Percentiles rank a stretch among this genome's conserved stretches.
Evolutionary conservation across 2,797 vertebrate species (phyloP).

Genomic region (Alosa sapidissima): DNA sequence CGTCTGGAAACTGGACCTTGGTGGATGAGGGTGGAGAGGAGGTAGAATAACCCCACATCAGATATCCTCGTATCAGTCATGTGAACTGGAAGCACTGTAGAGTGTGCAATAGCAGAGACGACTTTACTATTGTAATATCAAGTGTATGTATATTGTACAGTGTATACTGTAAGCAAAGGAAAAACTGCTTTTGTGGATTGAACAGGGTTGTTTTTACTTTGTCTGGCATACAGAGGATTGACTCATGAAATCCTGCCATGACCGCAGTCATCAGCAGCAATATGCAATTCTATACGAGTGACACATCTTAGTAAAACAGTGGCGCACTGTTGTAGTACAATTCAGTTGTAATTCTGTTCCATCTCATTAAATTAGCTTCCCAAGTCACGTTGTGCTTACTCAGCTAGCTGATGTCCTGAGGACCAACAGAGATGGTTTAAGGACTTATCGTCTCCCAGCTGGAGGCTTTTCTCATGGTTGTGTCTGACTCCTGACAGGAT

Average conservation of each 20-base stretch:
- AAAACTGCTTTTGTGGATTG: background rate
- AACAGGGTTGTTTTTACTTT: background rate
- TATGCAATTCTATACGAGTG: background rate
- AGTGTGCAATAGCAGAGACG: background rate
- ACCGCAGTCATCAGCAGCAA: background rate
- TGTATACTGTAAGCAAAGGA: background rate
- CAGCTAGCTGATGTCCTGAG: background rate
- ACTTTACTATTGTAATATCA: too few relatives aligned
- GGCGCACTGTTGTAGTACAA: background rate
- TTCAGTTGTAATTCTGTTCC: background rate
- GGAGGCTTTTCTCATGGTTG: background rate
- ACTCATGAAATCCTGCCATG: background rate
- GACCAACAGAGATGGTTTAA: background rate
- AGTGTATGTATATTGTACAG: background rate
- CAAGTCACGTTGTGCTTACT: background rate
- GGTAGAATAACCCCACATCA: slow-evolving; percentile 65
- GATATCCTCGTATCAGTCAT: background rate
- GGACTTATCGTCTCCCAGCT: background rate
- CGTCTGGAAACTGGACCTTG: slow-evolving; percentile 92
- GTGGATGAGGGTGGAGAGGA: slow-evolving; percentile 98
- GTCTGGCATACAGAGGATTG: background rate
- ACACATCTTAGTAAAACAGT: background rate
- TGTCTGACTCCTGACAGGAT: slow-evolving; percentile 74
- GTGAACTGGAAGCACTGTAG: background rate
- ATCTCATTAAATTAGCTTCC: background rate